These are phyloP conservation scores for Mamestra configurata DNA, from an alignment of 1,140 invertebrate genomes.

Conservation along the genomic window DNA sequence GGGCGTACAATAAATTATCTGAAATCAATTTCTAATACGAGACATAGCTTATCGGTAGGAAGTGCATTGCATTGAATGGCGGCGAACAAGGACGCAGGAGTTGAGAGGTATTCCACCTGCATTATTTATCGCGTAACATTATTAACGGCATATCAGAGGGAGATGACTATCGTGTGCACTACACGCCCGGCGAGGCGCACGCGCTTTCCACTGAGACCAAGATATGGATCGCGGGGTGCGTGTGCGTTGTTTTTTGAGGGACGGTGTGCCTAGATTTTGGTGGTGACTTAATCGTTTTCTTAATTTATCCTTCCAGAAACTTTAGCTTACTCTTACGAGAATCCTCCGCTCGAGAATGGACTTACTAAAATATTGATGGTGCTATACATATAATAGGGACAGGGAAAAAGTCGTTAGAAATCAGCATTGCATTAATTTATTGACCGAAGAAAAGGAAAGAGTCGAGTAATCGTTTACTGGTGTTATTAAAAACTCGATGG, in stretches of 20 bases:
- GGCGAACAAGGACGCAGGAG: slow-evolving; percentile 64
- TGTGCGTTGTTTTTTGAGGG: slow-evolving; percentile 49
- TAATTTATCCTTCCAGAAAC: too few species aligned
- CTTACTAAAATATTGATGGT: too few species aligned
- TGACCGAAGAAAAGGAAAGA: too few species aligned
- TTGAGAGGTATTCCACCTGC: slow-evolving; percentile 77
- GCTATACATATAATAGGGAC: too few species aligned
- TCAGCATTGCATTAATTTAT: too few species aligned
- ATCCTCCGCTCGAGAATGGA: too few species aligned
- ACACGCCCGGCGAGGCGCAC: slow-evolving; percentile 78
- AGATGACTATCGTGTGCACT: slow-evolving; percentile 80
- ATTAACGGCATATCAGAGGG: slow-evolving; percentile 82
- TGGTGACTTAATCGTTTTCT: too few species aligned
- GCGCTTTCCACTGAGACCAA: slow-evolving; percentile 74
- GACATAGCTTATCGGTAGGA: slow-evolving; percentile 67
- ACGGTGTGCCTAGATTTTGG: neutral
- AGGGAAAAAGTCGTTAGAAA: too few species aligned
- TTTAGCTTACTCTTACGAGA: too few species aligned
- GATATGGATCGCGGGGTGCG: slow-evolving; percentile 73
- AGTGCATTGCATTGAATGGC: slow-evolving; percentile 70
- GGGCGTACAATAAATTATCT: slow-evolving; percentile 66
- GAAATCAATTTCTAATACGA: slow-evolving; percentile 76
- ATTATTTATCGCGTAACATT: slow-evolving; percentile 84
- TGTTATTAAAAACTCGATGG: too few species aligned
- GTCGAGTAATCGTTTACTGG: too few species aligned